A percentile compares a stretch with the other conserved stretches of the same genome.
Conservation (phyloP, 2,797 vertebrate species). For the Morelia viridis region DNA sequence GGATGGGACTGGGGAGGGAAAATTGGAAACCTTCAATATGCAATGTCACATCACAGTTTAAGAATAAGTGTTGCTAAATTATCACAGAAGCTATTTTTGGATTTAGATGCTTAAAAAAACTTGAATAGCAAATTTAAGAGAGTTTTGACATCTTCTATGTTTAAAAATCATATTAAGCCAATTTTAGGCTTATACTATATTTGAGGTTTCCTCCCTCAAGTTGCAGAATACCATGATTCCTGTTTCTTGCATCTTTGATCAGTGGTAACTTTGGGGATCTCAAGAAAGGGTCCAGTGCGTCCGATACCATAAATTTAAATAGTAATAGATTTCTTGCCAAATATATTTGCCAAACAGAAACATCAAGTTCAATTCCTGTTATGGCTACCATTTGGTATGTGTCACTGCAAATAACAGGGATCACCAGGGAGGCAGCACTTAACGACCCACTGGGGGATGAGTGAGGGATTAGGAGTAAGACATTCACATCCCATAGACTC, state of each 20-base stretch:
- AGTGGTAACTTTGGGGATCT: neutral
- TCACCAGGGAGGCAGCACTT: no score
- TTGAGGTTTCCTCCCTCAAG: neutral
- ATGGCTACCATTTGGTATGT: neutral
- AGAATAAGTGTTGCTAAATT: neutral
- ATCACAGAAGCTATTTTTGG: neutral
- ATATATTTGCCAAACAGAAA: neutral
- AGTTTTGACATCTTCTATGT: neutral
- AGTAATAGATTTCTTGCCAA: neutral
- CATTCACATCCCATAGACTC: no score
- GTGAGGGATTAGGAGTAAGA: no score
- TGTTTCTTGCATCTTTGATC: neutral
- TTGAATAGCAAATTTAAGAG: neutral
- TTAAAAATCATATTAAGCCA: neutral
- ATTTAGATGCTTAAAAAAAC: neutral
- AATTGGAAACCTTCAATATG: conserved; percentile 29
- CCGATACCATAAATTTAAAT: neutral
- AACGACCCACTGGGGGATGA: no score
- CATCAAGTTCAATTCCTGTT: neutral
- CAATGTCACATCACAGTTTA: neutral
- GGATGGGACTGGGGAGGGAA: neutral
- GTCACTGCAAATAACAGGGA: neutral
- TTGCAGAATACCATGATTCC: neutral
- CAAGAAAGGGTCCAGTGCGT: neutral
- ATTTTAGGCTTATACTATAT: neutral